Percentiles rank a stretch among this genome's conserved stretches.
These are phyloP conservation scores for Bombycilla garrulus DNA, from an alignment of 2,113 vertebrate species.

Conservation along the genomic window DNA sequence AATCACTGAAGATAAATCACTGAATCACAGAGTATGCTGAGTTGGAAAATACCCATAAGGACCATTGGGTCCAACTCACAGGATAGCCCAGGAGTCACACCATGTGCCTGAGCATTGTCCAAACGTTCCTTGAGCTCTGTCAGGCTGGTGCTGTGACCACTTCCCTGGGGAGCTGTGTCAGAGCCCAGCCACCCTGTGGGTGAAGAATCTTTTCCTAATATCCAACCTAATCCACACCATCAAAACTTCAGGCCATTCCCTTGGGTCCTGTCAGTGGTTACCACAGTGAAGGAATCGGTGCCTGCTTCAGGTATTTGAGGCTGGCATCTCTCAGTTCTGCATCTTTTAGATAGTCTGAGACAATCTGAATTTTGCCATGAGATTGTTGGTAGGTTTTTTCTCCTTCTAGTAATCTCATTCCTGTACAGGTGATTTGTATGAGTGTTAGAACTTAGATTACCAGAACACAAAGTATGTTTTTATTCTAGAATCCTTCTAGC, in stretches of 20 bases:
- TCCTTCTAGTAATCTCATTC: neutral
- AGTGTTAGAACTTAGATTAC: neutral
- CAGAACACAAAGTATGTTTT: neutral
- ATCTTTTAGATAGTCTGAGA: neutral
- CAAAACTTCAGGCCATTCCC: neutral
- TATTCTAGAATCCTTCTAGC: neutral
- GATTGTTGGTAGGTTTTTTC: neutral
- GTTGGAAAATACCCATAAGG: neutral
- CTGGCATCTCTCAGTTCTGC: neutral
- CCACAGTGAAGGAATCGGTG: accelerated
- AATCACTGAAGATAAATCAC: neutral
- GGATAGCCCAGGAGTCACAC: neutral
- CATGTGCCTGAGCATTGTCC: neutral
- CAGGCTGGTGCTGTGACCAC: neutral
- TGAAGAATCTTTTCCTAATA: neutral
- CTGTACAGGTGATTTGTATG: neutral
- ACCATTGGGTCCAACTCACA: neutral
- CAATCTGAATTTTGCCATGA: neutral
- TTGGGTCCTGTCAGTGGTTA: neutral
- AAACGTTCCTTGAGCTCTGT: neutral
- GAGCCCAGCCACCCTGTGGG: neutral
- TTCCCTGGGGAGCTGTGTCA: neutral
- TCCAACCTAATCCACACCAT: neutral
- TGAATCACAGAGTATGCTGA: neutral
- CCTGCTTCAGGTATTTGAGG: neutral